Evolutionary conservation across 2,113 vertebrate genomes (phyloP).

Genomic region (Actinemys pallida): DNA sequence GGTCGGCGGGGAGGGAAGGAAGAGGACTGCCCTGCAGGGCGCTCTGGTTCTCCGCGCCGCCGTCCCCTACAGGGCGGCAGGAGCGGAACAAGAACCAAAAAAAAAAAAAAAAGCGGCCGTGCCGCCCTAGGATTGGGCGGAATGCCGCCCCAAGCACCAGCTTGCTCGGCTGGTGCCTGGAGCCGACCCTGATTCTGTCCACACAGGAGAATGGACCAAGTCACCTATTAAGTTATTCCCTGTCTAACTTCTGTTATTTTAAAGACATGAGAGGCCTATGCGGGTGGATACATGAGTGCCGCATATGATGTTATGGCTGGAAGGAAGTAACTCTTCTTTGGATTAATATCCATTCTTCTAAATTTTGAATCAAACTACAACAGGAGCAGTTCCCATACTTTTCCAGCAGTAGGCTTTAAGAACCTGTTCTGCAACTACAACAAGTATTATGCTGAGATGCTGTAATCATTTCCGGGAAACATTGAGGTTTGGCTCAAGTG

Average conservation of each 20-base stretch:
- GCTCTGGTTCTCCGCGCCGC: too few species aligned
- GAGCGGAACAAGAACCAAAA: too few species aligned
- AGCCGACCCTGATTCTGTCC: fast-evolving
- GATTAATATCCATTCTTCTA: fast-evolving
- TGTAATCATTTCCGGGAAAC: fast-evolving
- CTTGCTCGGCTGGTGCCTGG: too few species aligned
- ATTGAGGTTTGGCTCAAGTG: background rate
- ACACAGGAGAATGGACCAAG: fast-evolving
- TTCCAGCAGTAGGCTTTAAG: background rate
- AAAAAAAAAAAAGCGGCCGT: too few species aligned
- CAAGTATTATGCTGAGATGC: fast-evolving
- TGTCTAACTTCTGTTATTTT: fast-evolving
- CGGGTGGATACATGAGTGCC: fast-evolving
- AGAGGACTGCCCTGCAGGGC: too few species aligned
- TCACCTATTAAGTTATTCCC: background rate
- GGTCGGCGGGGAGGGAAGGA: too few species aligned
- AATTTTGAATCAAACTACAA: fast-evolving
- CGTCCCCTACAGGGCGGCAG: too few species aligned
- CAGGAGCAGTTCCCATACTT: fast-evolving
- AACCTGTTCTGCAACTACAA: background rate
- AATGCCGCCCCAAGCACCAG: too few species aligned
- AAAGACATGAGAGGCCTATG: fast-evolving
- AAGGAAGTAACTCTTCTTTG: background rate
- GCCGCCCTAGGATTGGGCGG: too few species aligned
- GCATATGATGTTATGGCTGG: background rate